Percentiles rank a stretch among this genome's conserved stretches.
These are phyloP conservation scores for Elaeidobius kamerunicus DNA, from an alignment of 2,888 invertebrate genomes.

Conservation along the genomic window DNA sequence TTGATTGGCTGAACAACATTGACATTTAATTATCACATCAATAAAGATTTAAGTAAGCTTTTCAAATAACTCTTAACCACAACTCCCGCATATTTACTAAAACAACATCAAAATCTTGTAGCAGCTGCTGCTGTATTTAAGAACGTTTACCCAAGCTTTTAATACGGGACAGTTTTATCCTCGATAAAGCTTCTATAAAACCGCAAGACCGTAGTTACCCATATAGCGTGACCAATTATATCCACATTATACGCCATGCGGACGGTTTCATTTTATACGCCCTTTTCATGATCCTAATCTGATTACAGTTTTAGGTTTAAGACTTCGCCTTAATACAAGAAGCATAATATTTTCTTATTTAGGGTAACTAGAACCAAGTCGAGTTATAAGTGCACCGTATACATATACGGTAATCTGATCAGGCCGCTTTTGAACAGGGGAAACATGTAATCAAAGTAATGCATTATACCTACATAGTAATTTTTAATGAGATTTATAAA, in stretches of 20 bases:
- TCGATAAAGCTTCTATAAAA: background rate
- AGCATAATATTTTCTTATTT: slow-evolving; percentile 25
- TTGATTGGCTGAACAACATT: no score
- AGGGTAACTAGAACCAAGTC: slow-evolving; percentile 15
- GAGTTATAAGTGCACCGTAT: slow-evolving; percentile 8
- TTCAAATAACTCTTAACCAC: no score
- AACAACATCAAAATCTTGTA: no score
- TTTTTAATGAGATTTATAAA: no score
- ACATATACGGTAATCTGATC: slow-evolving; percentile 22
- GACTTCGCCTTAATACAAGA: slow-evolving; percentile 14
- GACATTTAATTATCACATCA: no score
- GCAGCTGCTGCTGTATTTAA: no score
- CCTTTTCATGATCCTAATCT: slow-evolving; percentile 20
- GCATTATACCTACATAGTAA: background rate
- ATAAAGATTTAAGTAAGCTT: no score
- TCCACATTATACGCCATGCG: slow-evolving; percentile 13
- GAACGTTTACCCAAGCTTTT: slow-evolving; percentile 6
- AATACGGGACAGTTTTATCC: slow-evolving; percentile 6
- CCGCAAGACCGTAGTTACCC: background rate
- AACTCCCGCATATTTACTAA: no score
- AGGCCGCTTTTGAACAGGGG: slow-evolving; percentile 4
- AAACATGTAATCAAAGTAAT: background rate
- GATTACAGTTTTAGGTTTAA: slow-evolving; percentile 16
- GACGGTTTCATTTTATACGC: slow-evolving; percentile 15
- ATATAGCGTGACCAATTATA: slow-evolving; percentile 22